A percentile compares a stretch with the other conserved stretches of the same genome.
Conservation (phyloP, 2,888 invertebrate species). For the Heteromyza rotundicornis region DNA sequence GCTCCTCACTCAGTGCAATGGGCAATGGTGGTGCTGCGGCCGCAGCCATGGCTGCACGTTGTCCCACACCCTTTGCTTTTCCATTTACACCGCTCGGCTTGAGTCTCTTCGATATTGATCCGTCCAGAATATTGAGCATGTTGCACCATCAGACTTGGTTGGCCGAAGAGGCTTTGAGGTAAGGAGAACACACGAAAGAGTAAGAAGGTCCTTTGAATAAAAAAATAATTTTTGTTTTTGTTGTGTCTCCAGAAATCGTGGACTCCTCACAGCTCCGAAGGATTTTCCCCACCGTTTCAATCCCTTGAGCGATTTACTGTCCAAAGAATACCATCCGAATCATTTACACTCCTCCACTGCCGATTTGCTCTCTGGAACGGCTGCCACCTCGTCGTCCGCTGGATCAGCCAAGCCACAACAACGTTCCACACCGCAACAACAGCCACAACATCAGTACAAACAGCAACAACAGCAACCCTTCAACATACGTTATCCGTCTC, state of each 20-base stretch:
- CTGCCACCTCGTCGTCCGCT: neutral
- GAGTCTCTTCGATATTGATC: constrained; percentile 63
- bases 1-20: constrained; percentile 37
- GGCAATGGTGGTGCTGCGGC: constrained; percentile 32
- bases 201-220: too few relatives aligned
- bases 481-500: constrained; percentile 39
- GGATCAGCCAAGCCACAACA: constrained; percentile 20
- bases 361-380: constrained; percentile 29
- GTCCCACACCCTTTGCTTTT: constrained; percentile 67
- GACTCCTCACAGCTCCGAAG: constrained; percentile 55
- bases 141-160: constrained; percentile 65
- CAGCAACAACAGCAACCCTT: constrained; percentile 35
- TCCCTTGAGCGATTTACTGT: constrained; percentile 59
- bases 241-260: constrained; percentile 57
- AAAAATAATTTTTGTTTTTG: too few relatives aligned
- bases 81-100: constrained; percentile 65
- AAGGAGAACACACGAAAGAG: too few relatives aligned
- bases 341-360: constrained; percentile 35
- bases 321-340: constrained; percentile 58
- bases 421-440: constrained; percentile 32
- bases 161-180: constrained; percentile 63
- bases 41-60: constrained; percentile 47
- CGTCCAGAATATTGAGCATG: constrained; percentile 66
- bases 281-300: constrained; percentile 59
- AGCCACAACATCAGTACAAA: constrained; percentile 20